A percentile compares a stretch with the other conserved stretches of the same genome.
Evolutionary conservation across 2,797 vertebrate species (phyloP).

Genomic region (Pyrocephalus nanus): DNA sequence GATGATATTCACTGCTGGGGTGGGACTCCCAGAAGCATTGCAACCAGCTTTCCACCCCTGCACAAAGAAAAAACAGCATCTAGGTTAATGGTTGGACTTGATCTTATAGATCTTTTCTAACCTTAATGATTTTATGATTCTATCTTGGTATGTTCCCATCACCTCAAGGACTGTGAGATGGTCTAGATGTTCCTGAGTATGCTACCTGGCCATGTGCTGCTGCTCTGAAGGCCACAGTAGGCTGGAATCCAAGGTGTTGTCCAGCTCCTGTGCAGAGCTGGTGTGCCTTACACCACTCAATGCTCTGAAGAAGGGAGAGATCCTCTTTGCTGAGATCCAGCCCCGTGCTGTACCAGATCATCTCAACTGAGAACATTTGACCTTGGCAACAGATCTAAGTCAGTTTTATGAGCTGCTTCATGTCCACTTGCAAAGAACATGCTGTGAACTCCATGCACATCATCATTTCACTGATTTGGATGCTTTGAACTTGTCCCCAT

Average conservation of each 20-base stretch:
- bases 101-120: not conserved
- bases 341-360: fast-evolving
- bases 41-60: not conserved
- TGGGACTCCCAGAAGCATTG: not conserved
- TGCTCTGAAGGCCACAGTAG: not conserved
- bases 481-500: not conserved
- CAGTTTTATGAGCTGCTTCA: not conserved
- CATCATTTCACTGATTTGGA: not conserved
- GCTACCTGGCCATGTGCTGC: not conserved
- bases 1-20: not conserved
- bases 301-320: not conserved
- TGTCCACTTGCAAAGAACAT: not conserved
- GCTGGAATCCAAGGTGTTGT: not conserved
- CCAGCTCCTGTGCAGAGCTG: not conserved
- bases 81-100: fast-evolving
- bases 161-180: not conserved
- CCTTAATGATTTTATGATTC: fast-evolving
- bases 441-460: not conserved
- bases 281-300: fast-evolving
- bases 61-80: fast-evolving
- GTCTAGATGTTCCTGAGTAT: not conserved
- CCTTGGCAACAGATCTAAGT: not conserved
- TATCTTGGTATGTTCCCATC: not conserved
- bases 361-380: not conserved
- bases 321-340: not conserved